A percentile compares a stretch with the other conserved stretches of the same genome.
Evolutionary conservation across 35 echinoderm and acorn worm species (phyloP).

Genomic region (Ptychodera flava): DNA sequence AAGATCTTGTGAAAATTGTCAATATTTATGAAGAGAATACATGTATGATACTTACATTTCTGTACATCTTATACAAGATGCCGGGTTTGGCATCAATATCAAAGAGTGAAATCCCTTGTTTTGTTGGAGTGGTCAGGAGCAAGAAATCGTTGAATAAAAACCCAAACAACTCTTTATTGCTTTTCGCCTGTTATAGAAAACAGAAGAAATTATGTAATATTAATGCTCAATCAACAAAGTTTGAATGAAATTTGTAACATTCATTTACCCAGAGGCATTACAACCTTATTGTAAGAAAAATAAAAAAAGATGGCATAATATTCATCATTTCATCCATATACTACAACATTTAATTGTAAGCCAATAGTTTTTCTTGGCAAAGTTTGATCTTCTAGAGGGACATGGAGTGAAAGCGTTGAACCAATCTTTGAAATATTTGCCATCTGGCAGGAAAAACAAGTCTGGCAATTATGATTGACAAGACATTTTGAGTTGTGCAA

Average conservation of each 20-base stretch:
- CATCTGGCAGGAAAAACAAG: too few species aligned
- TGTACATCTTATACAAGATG: constrained; percentile 90
- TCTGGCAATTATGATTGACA: too few species aligned
- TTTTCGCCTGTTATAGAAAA: constrained; percentile 54
- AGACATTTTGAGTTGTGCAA: too few species aligned
- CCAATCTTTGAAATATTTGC: too few species aligned
- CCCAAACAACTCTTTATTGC: constrained; percentile 81
- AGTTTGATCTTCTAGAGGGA: too few species aligned
- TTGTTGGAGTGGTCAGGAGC: constrained; percentile 71
- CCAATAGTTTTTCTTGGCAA: too few species aligned
- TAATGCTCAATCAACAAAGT: background rate
- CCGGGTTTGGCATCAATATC: constrained; percentile 39
- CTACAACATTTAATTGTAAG: too few species aligned
- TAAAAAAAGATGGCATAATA: too few species aligned
- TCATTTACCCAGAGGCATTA: background rate
- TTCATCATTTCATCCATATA: too few species aligned
- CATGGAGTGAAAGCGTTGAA: too few species aligned
- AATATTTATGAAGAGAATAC: too few species aligned
- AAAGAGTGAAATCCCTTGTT: constrained; percentile 49
- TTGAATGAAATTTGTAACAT: background rate
- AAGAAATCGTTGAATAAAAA: constrained; percentile 99
- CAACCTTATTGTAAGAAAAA: background rate
- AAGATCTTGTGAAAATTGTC: too few species aligned
- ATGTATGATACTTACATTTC: constrained; percentile 80
- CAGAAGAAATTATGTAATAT: background rate